phyloP scores from a whole-genome alignment of 2,113 vertebrate genomes.

The Zapus hudsonius region DNA sequence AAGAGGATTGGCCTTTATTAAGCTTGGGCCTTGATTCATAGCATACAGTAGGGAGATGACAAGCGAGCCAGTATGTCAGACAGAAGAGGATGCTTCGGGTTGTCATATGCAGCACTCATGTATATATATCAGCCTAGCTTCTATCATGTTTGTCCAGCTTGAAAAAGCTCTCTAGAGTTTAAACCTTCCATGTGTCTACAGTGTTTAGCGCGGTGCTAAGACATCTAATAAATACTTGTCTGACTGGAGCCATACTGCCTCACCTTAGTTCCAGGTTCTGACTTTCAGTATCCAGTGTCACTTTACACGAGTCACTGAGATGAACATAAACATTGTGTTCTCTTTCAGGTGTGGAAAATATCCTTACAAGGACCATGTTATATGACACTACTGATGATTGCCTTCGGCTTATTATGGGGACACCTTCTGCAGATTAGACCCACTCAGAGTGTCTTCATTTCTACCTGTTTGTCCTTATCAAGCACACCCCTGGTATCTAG shows the following conservation, averaged over 20 bases:
- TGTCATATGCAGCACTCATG: not conserved
- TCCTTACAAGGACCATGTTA: slow-evolving; percentile 95
- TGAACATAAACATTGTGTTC: not conserved
- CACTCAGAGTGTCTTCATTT: slow-evolving; percentile 96
- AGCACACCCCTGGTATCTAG: slow-evolving; percentile 97
- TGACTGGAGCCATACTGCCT: not conserved
- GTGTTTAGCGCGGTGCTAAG: not conserved
- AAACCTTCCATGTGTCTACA: not conserved
- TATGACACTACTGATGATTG: slow-evolving; percentile 95
- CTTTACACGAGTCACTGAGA: not conserved
- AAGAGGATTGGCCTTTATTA: not conserved
- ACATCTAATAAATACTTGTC: not conserved
- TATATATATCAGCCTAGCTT: not conserved
- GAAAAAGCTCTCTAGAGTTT: not conserved
- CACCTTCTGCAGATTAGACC: slow-evolving; percentile 92
- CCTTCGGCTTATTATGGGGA: slow-evolving; percentile 94
- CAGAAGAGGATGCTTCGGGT: not conserved
- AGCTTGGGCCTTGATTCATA: not conserved
- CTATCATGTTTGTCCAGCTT: not conserved
- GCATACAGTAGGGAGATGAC: not conserved
- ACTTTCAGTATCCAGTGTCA: not conserved
- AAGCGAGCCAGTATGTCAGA: not conserved
- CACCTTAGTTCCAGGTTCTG: not conserved
- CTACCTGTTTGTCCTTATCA: slow-evolving; percentile 95
- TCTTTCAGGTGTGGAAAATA: slow-evolving; percentile 94